Base-by-base conservation (phyloP, 1,140 invertebrate genomes). In the Sinonovacula constricta region DNA sequence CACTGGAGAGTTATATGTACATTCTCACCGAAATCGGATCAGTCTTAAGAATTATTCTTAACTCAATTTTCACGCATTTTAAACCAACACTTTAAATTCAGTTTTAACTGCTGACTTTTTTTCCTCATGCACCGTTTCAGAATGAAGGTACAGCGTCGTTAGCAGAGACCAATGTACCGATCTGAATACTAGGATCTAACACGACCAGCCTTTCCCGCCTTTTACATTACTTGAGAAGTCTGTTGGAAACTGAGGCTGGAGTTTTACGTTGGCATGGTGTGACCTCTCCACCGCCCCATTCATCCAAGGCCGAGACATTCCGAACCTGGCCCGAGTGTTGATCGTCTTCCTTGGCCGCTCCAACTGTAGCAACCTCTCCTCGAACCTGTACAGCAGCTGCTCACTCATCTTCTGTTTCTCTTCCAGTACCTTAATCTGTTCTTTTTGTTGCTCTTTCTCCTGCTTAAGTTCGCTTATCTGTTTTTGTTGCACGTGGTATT, bases 401-500 rank as follows among this genome's bases (percentile, higher is more conserved):
- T 84, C 78, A 14, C 81, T 79, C 36, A 79, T 36, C 36, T 65
- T 82, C 59, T 84, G 83, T 36, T 84, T 84, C 3, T 71, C 56
- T 69, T 82, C 83, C 15, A 84, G 62, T 12, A 63, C 56, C 31
- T 51, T 22, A 71, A 84, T 84, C 68, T 84, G 81, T 49, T 70
- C 71, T 34, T 77, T 60, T 66, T 84, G 83, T 60, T 80, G 65
- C 0, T 71, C 45, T 62, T 76, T 79, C 10, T 84, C 83, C 12
- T 82, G 75, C 26, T 77, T 68, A 10, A 84, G 72, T 26, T 72
- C 81, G 26, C 70, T 57, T 28, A 84, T 82, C 56, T 84, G 81
- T 26, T 82, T 63, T 62, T 84, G 81, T 49, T 84, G 83, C n/a
- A 74, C 45, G 56, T 72, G 71, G 18, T 79, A 82, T 72, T 84